Evolutionary conservation across 2,888 invertebrate species (phyloP), one percentile per base, ranked within the genome.

Genomic region (Coelopa pilipes): DNA sequence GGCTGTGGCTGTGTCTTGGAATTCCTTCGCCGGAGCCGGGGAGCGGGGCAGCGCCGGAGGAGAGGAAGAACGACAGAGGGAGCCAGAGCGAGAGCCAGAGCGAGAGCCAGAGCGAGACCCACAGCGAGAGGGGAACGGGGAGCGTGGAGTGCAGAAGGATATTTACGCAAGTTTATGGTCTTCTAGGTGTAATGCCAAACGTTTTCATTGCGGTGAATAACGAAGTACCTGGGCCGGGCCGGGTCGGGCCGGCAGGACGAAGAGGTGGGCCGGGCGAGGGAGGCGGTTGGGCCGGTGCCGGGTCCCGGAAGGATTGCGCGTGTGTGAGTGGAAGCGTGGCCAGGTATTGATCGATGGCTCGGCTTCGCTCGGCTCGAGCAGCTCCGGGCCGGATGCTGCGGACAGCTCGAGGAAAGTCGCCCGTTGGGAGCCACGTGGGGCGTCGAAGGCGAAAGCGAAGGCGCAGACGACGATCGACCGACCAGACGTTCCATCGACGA

Each of bases 171-270:
- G 69, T 69, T 69, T 57, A 69, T 69, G 69, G 69, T 69, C 69
- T 47, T 47, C 69, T 46, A 69, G 69, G 69, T 69, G 69, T 69
- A 47, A 69, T 45, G 57, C 69, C 69, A 69, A 59, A 69, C 69
- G 69, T 69, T 69, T 66, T 69, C 69, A 69, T 69, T 69, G 69
- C 59, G 69, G 57, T 69, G 34, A 69, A 69, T 69, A 69, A 69
- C 59, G 69, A 19, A 69, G 59, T 69, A 69, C 59, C 24, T 70
- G 59, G 13, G 70, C 24, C 21, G 59, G 60, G 19, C 47, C 19
- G 15, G 60, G n/a, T 24, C 21, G 68, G 53, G n/a, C 50, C 34
- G 5, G 45, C 63, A n/a, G 34, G 45, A 15, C 15, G 15, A 17
- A 45, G 12, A 15, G 7, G 34, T 47, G 10, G 19, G 65, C 19